A percentile compares a stretch with the other conserved stretches of the same genome.
phyloP scores from a whole-genome alignment of 2,888 invertebrate genomes.

The Pemphredon lugubris region DNA sequence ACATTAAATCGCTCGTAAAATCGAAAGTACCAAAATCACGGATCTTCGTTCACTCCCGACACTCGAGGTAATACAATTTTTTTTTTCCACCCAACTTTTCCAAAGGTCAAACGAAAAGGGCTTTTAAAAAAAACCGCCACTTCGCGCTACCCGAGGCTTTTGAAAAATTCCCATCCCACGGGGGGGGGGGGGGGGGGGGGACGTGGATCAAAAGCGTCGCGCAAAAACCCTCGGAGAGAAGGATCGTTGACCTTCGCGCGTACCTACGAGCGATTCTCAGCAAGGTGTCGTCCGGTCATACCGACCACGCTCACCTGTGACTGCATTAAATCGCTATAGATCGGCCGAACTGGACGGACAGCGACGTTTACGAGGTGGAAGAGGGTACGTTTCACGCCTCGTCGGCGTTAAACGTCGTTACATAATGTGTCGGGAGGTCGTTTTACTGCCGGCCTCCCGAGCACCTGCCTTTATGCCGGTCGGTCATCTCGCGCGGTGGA shows the following conservation, averaged over 20 bases:
- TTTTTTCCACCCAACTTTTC: no score
- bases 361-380: conserved; percentile 65
- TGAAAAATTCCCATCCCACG: no score
- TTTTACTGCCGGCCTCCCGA: conserved; percentile 72
- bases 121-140: no score
- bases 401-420: conserved; percentile 72
- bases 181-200: no score
- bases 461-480: conserved; percentile 64
- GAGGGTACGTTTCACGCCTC: conserved; percentile 71
- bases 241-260: conserved; percentile 44
- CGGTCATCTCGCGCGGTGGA: conserved; percentile 17
- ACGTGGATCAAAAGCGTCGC: not conserved
- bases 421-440: conserved; percentile 70
- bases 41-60: conserved; percentile 4
- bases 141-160: no score
- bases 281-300: conserved; percentile 7
- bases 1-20: no score
- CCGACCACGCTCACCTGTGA: conserved; percentile 47
- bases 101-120: no score
- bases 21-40: no score
- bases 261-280: not conserved
- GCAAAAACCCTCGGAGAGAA: not conserved
- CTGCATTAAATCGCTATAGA: conserved; percentile 47
- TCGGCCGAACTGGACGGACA: conserved; percentile 53
- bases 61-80: no score